A percentile compares a stretch with the other conserved stretches of the same genome.
Conservation (phyloP, 2,113 vertebrate species). For the Lucifuga dentata region DNA sequence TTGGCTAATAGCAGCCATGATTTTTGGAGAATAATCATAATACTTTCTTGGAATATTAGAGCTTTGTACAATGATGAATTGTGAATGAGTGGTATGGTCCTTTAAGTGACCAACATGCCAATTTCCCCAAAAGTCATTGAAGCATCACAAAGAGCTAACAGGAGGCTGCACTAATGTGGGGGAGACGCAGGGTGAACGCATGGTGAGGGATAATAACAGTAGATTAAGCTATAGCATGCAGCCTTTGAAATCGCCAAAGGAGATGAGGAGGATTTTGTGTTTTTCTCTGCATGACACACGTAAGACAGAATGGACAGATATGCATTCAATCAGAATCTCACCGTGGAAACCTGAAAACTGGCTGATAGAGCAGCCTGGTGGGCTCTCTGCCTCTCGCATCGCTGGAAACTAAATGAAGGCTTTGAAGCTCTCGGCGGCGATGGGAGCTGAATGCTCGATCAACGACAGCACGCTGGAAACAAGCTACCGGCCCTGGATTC, state of each 20-base stretch:
- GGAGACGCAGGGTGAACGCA: conserved; percentile 19
- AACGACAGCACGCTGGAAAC: conserved; percentile 54
- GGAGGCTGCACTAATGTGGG: conserved; percentile 5
- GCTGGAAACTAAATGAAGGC: conserved; percentile 71
- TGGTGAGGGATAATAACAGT: neutral
- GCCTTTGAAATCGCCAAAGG: conserved; percentile 30
- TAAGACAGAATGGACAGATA: conserved; percentile 47
- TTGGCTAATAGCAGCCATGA: no score
- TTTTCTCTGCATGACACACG: conserved; percentile 44
- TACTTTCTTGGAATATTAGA: no score
- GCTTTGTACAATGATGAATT: no score
- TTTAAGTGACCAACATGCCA: no score
- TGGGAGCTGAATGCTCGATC: conserved; percentile 75
- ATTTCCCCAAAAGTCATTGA: neutral
- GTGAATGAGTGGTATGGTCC: no score
- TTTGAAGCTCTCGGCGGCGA: conserved; percentile 75
- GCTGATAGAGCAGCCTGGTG: conserved; percentile 68
- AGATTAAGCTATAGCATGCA: conserved; percentile 31
- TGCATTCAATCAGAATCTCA: conserved; percentile 56
- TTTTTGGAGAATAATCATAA: no score
- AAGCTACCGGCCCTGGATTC: conserved; percentile 61
- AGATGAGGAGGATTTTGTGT: conserved; percentile 46
- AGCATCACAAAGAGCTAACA: neutral
- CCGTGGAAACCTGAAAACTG: conserved; percentile 65
- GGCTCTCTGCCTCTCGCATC: conserved; percentile 30